These are phyloP conservation scores for Zaprionus vittiger DNA, from an alignment of 1,140 invertebrate species.

Conservation along the genomic window DNA sequence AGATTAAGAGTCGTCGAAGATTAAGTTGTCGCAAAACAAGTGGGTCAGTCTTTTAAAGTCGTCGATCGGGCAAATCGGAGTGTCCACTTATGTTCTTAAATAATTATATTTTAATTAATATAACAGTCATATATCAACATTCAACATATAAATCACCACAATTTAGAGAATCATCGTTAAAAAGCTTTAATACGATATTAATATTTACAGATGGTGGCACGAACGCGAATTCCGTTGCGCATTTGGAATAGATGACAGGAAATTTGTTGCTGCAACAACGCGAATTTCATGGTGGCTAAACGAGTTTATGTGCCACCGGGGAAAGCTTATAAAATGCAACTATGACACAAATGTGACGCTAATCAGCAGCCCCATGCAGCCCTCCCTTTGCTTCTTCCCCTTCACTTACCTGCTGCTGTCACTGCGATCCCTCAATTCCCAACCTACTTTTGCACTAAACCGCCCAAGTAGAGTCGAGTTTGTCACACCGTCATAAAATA, in stretches of 20 bases:
- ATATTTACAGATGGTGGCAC: not conserved
- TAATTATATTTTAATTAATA: too few species aligned
- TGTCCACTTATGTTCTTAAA: too few species aligned
- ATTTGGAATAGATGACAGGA: not conserved
- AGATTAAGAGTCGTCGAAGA: too few species aligned
- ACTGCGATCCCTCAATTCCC: not conserved
- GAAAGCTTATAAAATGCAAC: slow-evolving; percentile 46
- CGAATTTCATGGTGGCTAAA: not conserved
- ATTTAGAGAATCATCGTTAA: too few species aligned
- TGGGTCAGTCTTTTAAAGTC: too few species aligned
- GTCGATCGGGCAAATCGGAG: too few species aligned
- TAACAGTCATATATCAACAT: too few species aligned
- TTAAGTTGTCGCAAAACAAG: too few species aligned
- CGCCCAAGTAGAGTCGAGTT: slow-evolving; percentile 28
- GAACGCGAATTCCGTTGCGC: not conserved
- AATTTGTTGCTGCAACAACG: slow-evolving; percentile 9
- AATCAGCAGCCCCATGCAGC: slow-evolving; percentile 47
- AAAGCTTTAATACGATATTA: not conserved
- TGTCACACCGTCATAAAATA: slow-evolving; percentile 60
- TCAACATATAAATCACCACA: too few species aligned
- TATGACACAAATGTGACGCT: slow-evolving; percentile 56
- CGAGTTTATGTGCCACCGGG: slow-evolving; percentile 20
- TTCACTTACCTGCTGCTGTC: not conserved
- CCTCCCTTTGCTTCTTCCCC: not conserved
- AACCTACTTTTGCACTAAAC: slow-evolving; percentile 16